Evolutionary conservation across 1,140 invertebrate genomes (phyloP), one percentile per base, ranked within the genome.

Genomic region (Achatina immaculata): DNA sequence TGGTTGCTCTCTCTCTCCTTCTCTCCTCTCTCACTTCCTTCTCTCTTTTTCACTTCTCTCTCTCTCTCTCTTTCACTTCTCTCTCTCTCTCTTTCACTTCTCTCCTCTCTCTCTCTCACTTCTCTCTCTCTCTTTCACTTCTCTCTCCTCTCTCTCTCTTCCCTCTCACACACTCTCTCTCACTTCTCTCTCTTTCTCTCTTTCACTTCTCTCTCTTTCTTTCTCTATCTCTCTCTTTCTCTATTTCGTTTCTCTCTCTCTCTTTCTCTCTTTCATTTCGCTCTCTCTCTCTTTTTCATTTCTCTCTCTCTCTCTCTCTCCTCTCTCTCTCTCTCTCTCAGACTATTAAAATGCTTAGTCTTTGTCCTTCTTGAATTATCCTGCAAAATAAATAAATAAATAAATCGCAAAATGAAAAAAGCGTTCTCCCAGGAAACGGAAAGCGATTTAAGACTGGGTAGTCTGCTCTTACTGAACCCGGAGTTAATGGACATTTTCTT

Each of bases 161-260:
- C 38, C 21, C 11, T 43, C 31, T 7, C 14, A 16, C 28, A 9
- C n/a, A 14, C 28, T 16, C 19, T 1, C n/a, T 76, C 74, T 76
- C 40, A 0, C 21, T 78, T 38, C 62, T 78, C 76, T 66, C 76
- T 78, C 62, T 42, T 36, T 72, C 65, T 38, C 31, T 34, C 65
- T 69, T 65, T 79, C 65, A 45, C 40, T 78, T 78, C 58, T 65
- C 68, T 80, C 68, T 80, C 68, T 51, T 45, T 55, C 40, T 43
- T 36, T 75, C 69, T 48, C n/a, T 34, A 16, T 38, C 24, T 68
- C 40, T 43, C 31, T 73, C 45, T 62, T 34, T 62, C 34, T 2
- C 68, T 58, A n/a, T 36, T 40, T 43, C 38, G 62, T 69, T 62
- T 80, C 68, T 71, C 66, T 80, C 68, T 80, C 42, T 79, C 68